Evolutionary conservation across 2,888 invertebrate species (phyloP).

Genomic region (Bruchidius siliquastri): DNA sequence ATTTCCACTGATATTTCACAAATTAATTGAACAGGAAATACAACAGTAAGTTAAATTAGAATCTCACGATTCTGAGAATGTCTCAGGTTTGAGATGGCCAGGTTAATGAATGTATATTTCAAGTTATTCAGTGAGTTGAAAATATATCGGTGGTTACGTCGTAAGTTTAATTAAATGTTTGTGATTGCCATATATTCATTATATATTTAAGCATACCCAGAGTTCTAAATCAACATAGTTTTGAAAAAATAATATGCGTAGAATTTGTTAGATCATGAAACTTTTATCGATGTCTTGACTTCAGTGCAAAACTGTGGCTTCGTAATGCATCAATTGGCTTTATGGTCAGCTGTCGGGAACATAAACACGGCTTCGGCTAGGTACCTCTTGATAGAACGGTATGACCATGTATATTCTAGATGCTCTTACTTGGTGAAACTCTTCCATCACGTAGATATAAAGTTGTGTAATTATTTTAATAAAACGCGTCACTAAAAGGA

Average conservation of each 20-base stretch:
- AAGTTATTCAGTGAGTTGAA: not conserved
- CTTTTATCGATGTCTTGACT: not conserved
- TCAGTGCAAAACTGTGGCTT: not conserved
- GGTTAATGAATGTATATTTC: too few relatives aligned
- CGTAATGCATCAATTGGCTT: not conserved
- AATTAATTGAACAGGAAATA: too few relatives aligned
- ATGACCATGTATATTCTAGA: too few relatives aligned
- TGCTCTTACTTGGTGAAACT: too few relatives aligned
- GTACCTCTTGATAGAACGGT: too few relatives aligned
- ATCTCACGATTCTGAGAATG: slow-evolving; percentile 1
- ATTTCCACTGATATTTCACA: slow-evolving; percentile 25
- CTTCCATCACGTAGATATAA: too few relatives aligned
- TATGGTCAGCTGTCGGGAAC: not conserved
- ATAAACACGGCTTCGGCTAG: too few relatives aligned
- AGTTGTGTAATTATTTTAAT: too few relatives aligned
- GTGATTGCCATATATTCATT: slow-evolving; percentile 38
- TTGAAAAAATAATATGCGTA: not conserved
- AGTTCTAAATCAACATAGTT: slow-evolving; percentile 10
- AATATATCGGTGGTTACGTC: not conserved
- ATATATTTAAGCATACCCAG: slow-evolving; percentile 1
- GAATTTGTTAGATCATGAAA: not conserved
- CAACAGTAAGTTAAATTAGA: too few relatives aligned
- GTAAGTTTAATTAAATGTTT: slow-evolving; percentile 38
- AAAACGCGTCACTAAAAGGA: too few relatives aligned
- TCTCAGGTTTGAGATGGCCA: not conserved